Base-by-base conservation (phyloP, 2,888 invertebrate genomes). In the Thumatha senex region DNA sequence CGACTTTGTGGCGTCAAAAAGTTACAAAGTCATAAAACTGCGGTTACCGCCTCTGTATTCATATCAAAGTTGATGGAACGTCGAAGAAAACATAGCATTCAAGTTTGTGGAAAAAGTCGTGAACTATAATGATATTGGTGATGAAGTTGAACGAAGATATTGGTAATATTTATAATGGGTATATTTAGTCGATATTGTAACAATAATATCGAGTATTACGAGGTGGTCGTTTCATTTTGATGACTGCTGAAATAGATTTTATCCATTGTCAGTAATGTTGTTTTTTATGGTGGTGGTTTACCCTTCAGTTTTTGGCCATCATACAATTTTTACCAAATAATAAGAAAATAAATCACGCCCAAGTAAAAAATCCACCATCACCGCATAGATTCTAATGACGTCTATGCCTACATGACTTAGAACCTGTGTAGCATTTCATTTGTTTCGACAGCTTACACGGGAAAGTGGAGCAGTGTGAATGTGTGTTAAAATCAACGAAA, bases 1-100 rank as follows among this genome's bases (percentile, higher is more conserved):
- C 53, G 57, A 56, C 57, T 50, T 46, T 51, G 48, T 65, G 71
- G 67, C 71, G 67, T 67, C 73, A 55, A 56, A 68, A 72, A 72
- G 53, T 72, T 72, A 45, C 18, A 44, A 49, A 46, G 44, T 45
- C 51, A 70, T 72, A 72, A 72, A 72, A 72, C 61, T 65, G 61
- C 52, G 61, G 64, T 70, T 68, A 64, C 61, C 50, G 51, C 41
- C 31, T 45, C 44, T 40, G 61, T 63, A 66, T 72, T 69, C 67
- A 67, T 62, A 55, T 41, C 49, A 15, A 54, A 67, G 56, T 69
- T 61, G 65, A 67, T 60, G 65, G 52, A 48, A 51, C 55, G 54
- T 42, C 55, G 57, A 56, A 44, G 52, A 51, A 54, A 60, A 67
- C 67, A 62, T 57, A 50, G 48, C 50, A 57, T 29, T 18, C 40